A percentile compares a stretch with the other conserved stretches of the same genome.
These are phyloP conservation scores for Drosophila picticornis DNA, from an alignment of 2,888 invertebrate species.

Conservation along the genomic window DNA sequence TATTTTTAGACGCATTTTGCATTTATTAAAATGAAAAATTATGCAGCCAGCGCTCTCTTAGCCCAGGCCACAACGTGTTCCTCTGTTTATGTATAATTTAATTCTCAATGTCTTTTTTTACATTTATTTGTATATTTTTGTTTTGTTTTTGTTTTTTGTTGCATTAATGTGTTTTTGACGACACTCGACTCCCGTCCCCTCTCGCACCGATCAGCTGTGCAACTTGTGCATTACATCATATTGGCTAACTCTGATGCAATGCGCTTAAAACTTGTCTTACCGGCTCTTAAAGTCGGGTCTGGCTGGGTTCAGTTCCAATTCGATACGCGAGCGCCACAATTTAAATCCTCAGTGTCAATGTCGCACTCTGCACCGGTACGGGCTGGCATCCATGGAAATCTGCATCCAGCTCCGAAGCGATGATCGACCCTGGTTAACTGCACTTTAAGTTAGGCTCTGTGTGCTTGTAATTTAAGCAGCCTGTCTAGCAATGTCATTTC, in stretches of 20 bases:
- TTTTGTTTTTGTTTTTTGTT: constrained; percentile 14
- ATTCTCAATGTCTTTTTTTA: constrained; percentile 14
- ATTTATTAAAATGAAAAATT: constrained; percentile 79
- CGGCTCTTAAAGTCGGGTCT: constrained; percentile 45
- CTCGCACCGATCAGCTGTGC: constrained; percentile 10
- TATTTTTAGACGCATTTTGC: constrained; percentile 71
- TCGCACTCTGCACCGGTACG: constrained; percentile 44
- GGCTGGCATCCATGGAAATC: constrained; percentile 7
- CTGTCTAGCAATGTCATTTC: constrained; percentile 73
- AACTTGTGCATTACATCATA: constrained; percentile 72
- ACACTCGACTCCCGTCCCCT: constrained; percentile 8
- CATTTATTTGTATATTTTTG: constrained; percentile 17
- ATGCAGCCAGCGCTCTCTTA: constrained; percentile 48
- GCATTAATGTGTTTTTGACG: constrained; percentile 45
- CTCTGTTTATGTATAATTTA: constrained; percentile 49
- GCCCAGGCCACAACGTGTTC: constrained; percentile 26
- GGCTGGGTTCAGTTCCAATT: constrained; percentile 66
- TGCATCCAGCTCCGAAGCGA: constrained; percentile 2
- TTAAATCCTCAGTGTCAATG: constrained; percentile 81
- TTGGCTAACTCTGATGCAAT: constrained; percentile 72
- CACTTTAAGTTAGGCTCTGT: constrained; percentile 62
- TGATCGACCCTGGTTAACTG: constrained; percentile 57
- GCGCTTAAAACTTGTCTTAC: constrained; percentile 74
- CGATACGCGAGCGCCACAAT: constrained; percentile 80
- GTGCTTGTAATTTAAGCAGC: constrained; percentile 73